Evolutionary conservation across 2,888 invertebrate species (phyloP).

Genomic region (Amphipyra berbera): DNA sequence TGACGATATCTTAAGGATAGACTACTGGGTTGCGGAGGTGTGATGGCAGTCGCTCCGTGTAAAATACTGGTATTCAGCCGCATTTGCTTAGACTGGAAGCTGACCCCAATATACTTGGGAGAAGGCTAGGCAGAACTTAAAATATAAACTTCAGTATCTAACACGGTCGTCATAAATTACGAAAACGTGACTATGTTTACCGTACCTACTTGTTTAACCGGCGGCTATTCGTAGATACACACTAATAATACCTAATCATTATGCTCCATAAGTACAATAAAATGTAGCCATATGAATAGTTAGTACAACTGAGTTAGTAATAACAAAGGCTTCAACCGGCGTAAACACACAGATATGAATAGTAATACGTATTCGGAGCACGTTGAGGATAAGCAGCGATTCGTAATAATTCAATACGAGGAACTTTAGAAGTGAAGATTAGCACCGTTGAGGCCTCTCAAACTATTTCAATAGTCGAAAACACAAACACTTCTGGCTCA

Average conservation of each 20-base stretch:
- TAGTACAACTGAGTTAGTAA: conserved; percentile 33
- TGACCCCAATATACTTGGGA: too few relatives aligned
- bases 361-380: conserved; percentile 44
- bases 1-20: too few relatives aligned
- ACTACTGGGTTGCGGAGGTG: too few relatives aligned
- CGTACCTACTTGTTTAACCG: conserved; percentile 23
- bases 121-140: too few relatives aligned
- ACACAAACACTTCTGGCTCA: conserved; percentile 13
- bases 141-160: conserved; percentile 26
- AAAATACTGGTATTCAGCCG: too few relatives aligned
- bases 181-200: conserved; percentile 40
- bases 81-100: too few relatives aligned
- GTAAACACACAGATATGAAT: conserved; percentile 46
- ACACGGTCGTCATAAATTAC: conserved; percentile 32
- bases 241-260: conserved; percentile 44
- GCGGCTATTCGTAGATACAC: conserved; percentile 19
- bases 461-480: conserved; percentile 42
- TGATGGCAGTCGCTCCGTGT: too few relatives aligned
- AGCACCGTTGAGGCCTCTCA: conserved; percentile 55
- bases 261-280: conserved; percentile 24
- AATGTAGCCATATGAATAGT: conserved; percentile 27
- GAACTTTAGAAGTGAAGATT: conserved; percentile 48
- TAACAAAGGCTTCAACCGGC: conserved; percentile 47
- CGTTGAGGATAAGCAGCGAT: conserved; percentile 17
- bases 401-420: conserved; percentile 30